A percentile compares a stretch with the other conserved stretches of the same genome.
These are phyloP conservation scores for Planococcus citri DNA, from an alignment of 1,140 invertebrate species.

Conservation along the genomic window DNA sequence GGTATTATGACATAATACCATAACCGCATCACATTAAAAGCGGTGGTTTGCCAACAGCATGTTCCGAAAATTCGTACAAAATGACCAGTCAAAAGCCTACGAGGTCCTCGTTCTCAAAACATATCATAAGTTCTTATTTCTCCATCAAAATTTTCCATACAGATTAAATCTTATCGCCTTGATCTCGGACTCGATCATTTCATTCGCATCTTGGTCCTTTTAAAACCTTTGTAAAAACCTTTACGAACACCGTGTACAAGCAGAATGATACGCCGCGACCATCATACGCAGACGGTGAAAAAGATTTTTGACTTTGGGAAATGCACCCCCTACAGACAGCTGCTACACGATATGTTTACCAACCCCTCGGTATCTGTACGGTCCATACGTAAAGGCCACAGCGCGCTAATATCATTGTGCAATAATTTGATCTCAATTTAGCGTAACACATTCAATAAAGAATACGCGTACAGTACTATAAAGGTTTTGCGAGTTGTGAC, in stretches of 20 bases:
- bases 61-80: background rate
- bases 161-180: too few relatives aligned
- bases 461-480: background rate
- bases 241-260: background rate
- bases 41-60: background rate
- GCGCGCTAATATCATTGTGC: conserved; percentile 6
- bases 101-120: too few relatives aligned
- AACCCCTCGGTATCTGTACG: background rate
- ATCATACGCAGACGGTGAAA: background rate
- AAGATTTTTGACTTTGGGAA: conserved; percentile 7
- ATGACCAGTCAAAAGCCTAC: too few relatives aligned
- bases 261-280: background rate
- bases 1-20: conserved; percentile 7
- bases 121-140: too few relatives aligned
- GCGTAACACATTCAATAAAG: conserved; percentile 6
- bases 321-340: conserved; percentile 4
- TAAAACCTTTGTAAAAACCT: background rate
- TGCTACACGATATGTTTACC: conserved; percentile 6
- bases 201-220: too few relatives aligned
- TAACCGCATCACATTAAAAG: background rate
- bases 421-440: conserved; percentile 8
- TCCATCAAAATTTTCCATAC: too few relatives aligned
- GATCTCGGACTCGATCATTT: too few relatives aligned
- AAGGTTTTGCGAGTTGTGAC: background rate
- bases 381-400: background rate